phyloP scores from a whole-genome alignment of 2,113 vertebrate genomes.

The Cynopterus brachyotis region DNA sequence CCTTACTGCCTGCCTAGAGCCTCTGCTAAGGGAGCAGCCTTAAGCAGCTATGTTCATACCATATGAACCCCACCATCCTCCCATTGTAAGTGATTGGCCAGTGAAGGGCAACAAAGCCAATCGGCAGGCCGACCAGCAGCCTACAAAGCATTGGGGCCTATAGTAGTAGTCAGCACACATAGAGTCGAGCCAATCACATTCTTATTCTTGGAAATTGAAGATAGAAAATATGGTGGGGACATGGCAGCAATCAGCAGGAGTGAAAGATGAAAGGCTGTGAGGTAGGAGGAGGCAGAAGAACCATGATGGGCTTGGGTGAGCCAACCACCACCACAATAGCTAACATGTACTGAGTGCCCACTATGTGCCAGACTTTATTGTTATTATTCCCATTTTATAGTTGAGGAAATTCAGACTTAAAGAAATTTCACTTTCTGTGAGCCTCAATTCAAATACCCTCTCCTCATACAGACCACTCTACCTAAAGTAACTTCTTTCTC shows the following conservation, averaged over 20 bases:
- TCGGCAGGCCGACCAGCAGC: neutral
- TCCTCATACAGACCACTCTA: neutral
- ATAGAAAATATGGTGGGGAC: neutral
- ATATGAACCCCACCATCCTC: neutral
- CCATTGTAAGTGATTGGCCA: neutral
- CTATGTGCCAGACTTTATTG: neutral
- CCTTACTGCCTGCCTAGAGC: neutral
- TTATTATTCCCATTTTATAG: neutral
- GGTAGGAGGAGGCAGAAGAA: neutral
- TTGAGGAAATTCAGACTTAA: neutral
- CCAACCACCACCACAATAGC: neutral
- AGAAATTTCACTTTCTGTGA: neutral
- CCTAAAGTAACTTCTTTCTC: neutral
- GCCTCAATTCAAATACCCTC: neutral
- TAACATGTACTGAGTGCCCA: neutral
- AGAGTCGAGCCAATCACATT: neutral
- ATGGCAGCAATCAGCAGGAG: neutral
- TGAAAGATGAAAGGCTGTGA: neutral
- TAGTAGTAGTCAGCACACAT: neutral
- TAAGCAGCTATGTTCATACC: neutral
- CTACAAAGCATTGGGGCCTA: neutral
- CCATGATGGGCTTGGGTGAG: neutral
- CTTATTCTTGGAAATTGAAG: neutral
- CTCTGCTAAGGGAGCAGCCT: neutral
- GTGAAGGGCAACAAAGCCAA: neutral